Evolutionary conservation across 2,113 vertebrate genomes (phyloP).

Genomic region (Tetraodon nigroviridis): DNA sequence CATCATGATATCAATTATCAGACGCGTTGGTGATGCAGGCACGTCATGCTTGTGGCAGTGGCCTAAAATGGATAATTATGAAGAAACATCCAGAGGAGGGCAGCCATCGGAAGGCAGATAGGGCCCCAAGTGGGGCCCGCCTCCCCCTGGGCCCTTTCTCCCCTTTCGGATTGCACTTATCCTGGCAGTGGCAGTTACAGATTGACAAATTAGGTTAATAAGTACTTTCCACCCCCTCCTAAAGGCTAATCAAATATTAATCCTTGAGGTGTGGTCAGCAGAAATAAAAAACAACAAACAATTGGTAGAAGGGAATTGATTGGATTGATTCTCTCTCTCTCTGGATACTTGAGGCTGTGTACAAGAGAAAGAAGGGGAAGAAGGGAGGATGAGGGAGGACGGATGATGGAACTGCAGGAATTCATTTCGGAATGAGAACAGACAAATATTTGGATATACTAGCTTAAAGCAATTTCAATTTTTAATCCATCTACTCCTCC

Average conservation of each 20-base stretch:
- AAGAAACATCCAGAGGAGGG: conserved; percentile 66
- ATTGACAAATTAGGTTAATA: conserved; percentile 98
- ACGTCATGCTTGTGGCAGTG: conserved; percentile 58
- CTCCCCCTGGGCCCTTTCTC: conserved; percentile 33
- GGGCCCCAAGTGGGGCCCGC: conserved; percentile 63
- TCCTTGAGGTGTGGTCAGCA: conserved; percentile 97
- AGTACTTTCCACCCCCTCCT: conserved; percentile 90
- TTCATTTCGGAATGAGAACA: conserved; percentile 56
- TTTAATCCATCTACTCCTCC: conserved; percentile 49
- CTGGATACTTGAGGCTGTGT: conserved; percentile 69
- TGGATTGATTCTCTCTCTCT: conserved; percentile 85
- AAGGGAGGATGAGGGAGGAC: background rate
- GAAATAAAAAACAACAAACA: conserved; percentile 84
- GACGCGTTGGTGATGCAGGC: conserved; percentile 54
- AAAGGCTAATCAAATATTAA: conserved; percentile 99
- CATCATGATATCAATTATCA: conserved; percentile 65
- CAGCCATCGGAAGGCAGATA: conserved; percentile 59
- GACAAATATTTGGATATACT: conserved; percentile 67
- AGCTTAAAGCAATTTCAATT: conserved; percentile 64
- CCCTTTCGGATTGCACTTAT: conserved; percentile 72
- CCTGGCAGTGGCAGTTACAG: conserved; percentile 83
- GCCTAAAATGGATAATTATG: conserved; percentile 72
- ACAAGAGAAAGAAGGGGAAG: conserved; percentile 8
- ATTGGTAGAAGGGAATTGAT: conserved; percentile 82
- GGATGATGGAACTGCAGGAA: conserved; percentile 54